These are phyloP conservation scores for Manduca sexta DNA, from an alignment of 1,140 invertebrate species.

Conservation along the genomic window DNA sequence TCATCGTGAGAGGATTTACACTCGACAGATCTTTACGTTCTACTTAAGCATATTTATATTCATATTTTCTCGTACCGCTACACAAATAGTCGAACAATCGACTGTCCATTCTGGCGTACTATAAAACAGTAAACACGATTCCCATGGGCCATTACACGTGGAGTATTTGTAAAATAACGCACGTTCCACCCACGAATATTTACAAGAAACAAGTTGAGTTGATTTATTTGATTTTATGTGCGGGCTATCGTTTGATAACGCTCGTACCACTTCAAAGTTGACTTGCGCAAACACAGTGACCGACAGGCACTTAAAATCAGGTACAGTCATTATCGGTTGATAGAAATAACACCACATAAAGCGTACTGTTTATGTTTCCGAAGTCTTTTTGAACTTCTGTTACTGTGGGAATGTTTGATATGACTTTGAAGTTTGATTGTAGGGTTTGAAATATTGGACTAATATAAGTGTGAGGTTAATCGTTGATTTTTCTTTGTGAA, in stretches of 20 bases:
- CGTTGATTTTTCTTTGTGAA: no score
- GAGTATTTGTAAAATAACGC: slow-evolving; percentile 65
- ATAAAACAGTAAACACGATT: slow-evolving; percentile 47
- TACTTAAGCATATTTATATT: neutral
- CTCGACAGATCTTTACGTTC: neutral
- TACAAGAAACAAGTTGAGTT: slow-evolving; percentile 57
- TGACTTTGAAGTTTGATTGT: no score
- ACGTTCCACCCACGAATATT: slow-evolving; percentile 53
- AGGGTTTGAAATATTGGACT: no score
- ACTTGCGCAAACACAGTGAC: slow-evolving; percentile 3
- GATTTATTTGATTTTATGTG: slow-evolving; percentile 59
- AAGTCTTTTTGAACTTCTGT: no score
- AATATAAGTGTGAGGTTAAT: no score
- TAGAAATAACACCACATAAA: no score
- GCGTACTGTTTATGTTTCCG: no score
- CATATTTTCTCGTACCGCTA: slow-evolving; percentile 20
- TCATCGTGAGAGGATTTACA: slow-evolving; percentile 25
- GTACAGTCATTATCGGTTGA: no score
- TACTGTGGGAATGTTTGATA: no score
- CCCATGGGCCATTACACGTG: slow-evolving; percentile 52
- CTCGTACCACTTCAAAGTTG: slow-evolving; percentile 42
- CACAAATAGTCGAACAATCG: slow-evolving; percentile 41
- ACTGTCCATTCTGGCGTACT: slow-evolving; percentile 39
- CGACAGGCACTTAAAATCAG: neutral
- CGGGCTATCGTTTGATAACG: slow-evolving; percentile 44